Percentiles rank a stretch among this genome's conserved stretches.
Conservation (phyloP, 2,113 vertebrate genomes). For the Eurystomus gularis region DNA sequence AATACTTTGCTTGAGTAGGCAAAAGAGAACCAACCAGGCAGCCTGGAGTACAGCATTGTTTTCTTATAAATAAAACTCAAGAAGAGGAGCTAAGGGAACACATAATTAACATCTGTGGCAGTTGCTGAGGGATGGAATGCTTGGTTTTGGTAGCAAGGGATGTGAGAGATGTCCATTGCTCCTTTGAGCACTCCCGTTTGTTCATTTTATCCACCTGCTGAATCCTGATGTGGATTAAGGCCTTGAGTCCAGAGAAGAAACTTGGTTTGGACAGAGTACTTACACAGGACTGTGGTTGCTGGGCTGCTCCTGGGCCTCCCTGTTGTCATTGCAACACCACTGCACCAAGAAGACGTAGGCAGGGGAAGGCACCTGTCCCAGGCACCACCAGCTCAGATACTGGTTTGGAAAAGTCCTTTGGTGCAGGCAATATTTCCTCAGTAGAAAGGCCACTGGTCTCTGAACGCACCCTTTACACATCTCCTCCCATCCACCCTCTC, state of each 20-base stretch:
- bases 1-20: not conserved
- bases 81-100: not conserved
- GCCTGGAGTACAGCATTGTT: not conserved
- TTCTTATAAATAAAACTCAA: not conserved
- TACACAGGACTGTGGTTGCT: not conserved
- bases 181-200: not conserved
- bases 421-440: not conserved
- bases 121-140: not conserved
- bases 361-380: not conserved
- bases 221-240: not conserved
- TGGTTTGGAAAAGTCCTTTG: not conserved
- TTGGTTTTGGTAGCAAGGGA: no score
- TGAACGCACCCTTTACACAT: not conserved
- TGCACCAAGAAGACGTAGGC: fast-evolving
- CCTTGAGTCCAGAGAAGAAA: not conserved
- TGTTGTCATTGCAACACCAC: not conserved
- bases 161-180: no score
- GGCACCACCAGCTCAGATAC: not conserved
- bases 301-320: not conserved
- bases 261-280: not conserved
- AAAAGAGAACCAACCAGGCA: not conserved
- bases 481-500: not conserved
- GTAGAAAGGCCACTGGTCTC: not conserved
- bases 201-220: not conserved
- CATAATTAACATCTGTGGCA: not conserved